Evolutionary conservation across 2,797 vertebrate genomes (phyloP), one percentile per base, ranked within the genome.

Genomic region (Fratercula arctica): DNA sequence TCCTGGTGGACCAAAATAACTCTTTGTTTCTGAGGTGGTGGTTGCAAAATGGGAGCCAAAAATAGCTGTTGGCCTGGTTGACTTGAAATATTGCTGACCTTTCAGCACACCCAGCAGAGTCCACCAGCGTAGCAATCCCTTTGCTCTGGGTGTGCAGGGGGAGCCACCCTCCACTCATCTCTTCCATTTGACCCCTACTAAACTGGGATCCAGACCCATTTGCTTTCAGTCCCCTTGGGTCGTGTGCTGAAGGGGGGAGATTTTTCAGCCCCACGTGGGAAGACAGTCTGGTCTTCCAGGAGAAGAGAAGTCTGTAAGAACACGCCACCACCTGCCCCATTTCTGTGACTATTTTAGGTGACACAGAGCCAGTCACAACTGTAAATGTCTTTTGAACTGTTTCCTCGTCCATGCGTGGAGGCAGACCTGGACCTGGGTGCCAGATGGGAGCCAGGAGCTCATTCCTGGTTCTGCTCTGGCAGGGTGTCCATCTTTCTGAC

Each of bases 21-120:
- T 84, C 92, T 94, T 96, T 96, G 95, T 96, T 97, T 95, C 87
- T 93, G 61, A 72, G 64, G 46, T 59, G 28, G 19, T 83, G 61
- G 89, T 95, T 95, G 92, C 76, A 95, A 96, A 96, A 95, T 81
- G 63, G 59, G 41, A 96, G 90, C 93, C 86, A 93, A 95, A 96
- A 97, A 96, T 95, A 97, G 95, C 89, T 94, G 23, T 89, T 93
- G 84, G 68, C 73, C 73, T 92, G 78, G 68, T 39, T 89, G 84
- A 63, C 86, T 75, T 75, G 72, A 93, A 95, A 54, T 91, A 64
- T 15, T 92, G 92, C 92, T 93, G 90, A 96, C 93, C 86, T 96
- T 96, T 69, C 54, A 96, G 87, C 85, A 90, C 78, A 72, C 68
- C 93, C 95, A 93, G 86, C 85, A 94, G 86, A 96, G 92, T 75